These are phyloP conservation scores for Tromatobia lineatoria DNA, from an alignment of 2,888 invertebrate species.

Conservation along the genomic window DNA sequence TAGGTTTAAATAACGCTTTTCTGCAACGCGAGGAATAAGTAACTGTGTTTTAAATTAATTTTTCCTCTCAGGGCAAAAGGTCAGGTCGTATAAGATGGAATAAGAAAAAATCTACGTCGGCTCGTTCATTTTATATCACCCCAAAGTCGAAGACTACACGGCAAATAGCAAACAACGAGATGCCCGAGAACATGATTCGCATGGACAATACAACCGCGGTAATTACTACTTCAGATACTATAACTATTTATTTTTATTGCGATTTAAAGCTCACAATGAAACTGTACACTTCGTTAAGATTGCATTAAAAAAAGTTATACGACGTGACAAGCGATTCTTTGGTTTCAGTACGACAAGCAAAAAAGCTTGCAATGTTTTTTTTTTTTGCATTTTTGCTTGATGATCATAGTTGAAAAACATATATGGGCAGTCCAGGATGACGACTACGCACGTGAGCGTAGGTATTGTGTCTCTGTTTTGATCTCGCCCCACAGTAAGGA, in stretches of 20 bases:
- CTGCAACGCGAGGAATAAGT: background rate
- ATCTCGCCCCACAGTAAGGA: slow-evolving; percentile 77
- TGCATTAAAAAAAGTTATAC: background rate
- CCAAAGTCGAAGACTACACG: background rate
- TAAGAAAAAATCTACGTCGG: too few relatives aligned
- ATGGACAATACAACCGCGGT: background rate
- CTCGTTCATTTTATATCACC: background rate
- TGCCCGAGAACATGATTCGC: background rate
- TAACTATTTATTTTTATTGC: background rate
- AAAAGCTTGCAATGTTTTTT: background rate
- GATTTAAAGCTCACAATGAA: background rate
- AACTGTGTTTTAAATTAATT: background rate
- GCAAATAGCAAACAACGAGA: background rate
- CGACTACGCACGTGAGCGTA: slow-evolving; percentile 76
- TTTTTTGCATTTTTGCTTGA: background rate
- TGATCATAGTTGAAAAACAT: slow-evolving; percentile 51
- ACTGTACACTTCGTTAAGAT: background rate
- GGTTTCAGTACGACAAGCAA: background rate
- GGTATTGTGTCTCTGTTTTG: slow-evolving; percentile 78
- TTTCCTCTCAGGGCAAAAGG: background rate
- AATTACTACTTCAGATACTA: background rate
- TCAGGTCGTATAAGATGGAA: too few relatives aligned
- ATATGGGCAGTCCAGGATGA: slow-evolving; percentile 75
- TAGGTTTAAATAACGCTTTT: background rate
- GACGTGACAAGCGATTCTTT: background rate